Evolutionary conservation across 2,888 invertebrate species (phyloP), one percentile per base, ranked within the genome.

Genomic region (Sepioteuthis lessoniana): DNA sequence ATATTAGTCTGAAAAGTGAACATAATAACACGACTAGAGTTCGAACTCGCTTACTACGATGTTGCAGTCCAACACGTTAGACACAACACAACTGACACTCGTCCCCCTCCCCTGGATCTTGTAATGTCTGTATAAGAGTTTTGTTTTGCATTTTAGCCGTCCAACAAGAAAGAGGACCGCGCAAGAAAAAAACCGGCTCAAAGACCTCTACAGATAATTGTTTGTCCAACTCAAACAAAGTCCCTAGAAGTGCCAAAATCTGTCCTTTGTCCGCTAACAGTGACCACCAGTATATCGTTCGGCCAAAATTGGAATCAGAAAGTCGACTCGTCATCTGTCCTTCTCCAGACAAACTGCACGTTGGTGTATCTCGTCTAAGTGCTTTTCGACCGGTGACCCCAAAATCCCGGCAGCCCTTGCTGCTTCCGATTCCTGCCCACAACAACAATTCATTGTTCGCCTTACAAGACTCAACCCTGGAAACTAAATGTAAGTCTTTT

Each of bases 91-190:
- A n/a, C n/a, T n/a, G n/a, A n/a, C n/a, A n/a, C n/a, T n/a, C n/a
- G n/a, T n/a, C n/a, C n/a, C n/a, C n/a, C n/a, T n/a, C n/a, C n/a
- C n/a, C n/a, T n/a, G n/a, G n/a, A n/a, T 42, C 42, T 42, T 42
- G 42, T 42, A 42, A 42, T 3, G 42, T 5, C 42, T 42, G 42
- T 42, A 42, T 42, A 42, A 42, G 42, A 42, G 7, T 1, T 3
- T 1, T 90, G 25, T 55, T 50, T 37, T 42, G 50, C 37, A 37
- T 94, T 95, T 46, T 96, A 98, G 98, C 98, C 37, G 98, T 98
- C 0, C 98, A 98, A 97, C 98, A 98, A 97, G 98, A 98, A 97
- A 97, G 98, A 94, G 98, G 98, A 0, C 98, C 98, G 0, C 97
- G 98, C 94, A 98, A 98, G 95, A 96, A 96, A 95, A 96, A 96